Percentiles rank a stretch among this genome's conserved stretches.
Evolutionary conservation across 2,113 vertebrate species (phyloP).

Genomic region (Phyllopteryx taeniolatus): DNA sequence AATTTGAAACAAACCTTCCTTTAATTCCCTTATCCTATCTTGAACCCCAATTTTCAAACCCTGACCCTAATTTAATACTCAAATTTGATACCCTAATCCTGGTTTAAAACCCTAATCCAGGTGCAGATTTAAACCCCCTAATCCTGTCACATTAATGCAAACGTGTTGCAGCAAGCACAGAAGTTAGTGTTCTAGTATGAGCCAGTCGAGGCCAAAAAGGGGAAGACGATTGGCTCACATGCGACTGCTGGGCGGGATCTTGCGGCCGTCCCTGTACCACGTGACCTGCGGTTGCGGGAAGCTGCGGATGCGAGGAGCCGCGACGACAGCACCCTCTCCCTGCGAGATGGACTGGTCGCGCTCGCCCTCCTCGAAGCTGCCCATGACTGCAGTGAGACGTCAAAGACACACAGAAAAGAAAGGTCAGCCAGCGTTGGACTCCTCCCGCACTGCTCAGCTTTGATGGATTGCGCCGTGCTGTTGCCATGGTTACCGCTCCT

Average conservation of each 20-base stretch:
- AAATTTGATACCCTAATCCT: not conserved
- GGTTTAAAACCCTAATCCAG: not conserved
- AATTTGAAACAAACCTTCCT: no score
- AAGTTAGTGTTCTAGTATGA: not conserved
- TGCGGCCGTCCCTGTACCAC: slow-evolving; percentile 93
- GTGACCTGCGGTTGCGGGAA: slow-evolving; percentile 96
- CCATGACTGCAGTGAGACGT: slow-evolving; percentile 80
- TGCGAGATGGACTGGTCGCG: slow-evolving; percentile 83
- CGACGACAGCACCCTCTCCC: slow-evolving; percentile 87
- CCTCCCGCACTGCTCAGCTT: not conserved
- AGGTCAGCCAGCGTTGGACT: not conserved
- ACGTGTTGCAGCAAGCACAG: no score
- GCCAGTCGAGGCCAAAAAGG: not conserved
- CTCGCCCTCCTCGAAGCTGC: slow-evolving; percentile 89
- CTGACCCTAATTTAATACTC: not conserved
- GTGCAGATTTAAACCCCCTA: not conserved
- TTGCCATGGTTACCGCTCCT: slow-evolving; percentile 55
- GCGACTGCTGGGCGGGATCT: slow-evolving; percentile 94
- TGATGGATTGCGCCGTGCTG: slow-evolving; percentile 39
- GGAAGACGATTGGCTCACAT: slow-evolving; percentile 77
- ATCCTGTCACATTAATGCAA: no score
- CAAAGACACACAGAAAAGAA: not conserved
- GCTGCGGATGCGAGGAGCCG: slow-evolving; percentile 85
- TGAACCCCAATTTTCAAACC: no score
- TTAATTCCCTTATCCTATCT: no score